Evolutionary conservation across 2,797 vertebrate species (phyloP), one percentile per base, ranked within the genome.

Genomic region (Erithacus rubecula): DNA sequence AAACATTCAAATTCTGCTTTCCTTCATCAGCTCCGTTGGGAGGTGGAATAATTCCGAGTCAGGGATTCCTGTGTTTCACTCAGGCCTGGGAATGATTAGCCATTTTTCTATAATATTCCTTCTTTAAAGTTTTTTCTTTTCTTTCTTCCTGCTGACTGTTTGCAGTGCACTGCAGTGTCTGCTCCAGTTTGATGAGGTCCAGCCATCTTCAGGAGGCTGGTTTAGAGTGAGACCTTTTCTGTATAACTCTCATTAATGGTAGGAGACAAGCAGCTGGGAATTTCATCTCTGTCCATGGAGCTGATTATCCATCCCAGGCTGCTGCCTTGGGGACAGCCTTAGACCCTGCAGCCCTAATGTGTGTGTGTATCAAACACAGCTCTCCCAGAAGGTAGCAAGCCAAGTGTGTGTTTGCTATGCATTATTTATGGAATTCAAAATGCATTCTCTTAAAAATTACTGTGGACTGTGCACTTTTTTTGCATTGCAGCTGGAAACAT

Each of bases 351-450:
- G 93, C 88, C 85, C 94, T 71, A 64, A 70, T 46, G 36, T 1
- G 11, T 11, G 12, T 72, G 74, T 43, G 89, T 85, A 93, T 93
- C 93, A 96, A 96, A 87, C 69, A 69, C 12, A 0, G 58, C 77
- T 92, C 81, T 95, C 93, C 89, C 92, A 87, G 70, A 93, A 94
- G 93, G 83, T 81, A 94, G 76, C 74, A 51, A 87, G 83, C 58
- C 75, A 93, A 95, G 85, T 60, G 83, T 71, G 1, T 77, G 76
- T 89, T 96, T 78, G 62, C 83, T 90, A 76, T 97, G 94, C 89
- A 96, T 96, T 96, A 97, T 97, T 94, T 87, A 97, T 97, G 69
- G 75, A 55, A 83, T 87, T 77, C 90, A 94, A 92, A 96, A 95
- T 95, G 53, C 55, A 64, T 79, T 93, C 65, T 84, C 94, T 94